Conservation (phyloP, 2,113 vertebrate species). For the Trematocara variabile region DNA sequence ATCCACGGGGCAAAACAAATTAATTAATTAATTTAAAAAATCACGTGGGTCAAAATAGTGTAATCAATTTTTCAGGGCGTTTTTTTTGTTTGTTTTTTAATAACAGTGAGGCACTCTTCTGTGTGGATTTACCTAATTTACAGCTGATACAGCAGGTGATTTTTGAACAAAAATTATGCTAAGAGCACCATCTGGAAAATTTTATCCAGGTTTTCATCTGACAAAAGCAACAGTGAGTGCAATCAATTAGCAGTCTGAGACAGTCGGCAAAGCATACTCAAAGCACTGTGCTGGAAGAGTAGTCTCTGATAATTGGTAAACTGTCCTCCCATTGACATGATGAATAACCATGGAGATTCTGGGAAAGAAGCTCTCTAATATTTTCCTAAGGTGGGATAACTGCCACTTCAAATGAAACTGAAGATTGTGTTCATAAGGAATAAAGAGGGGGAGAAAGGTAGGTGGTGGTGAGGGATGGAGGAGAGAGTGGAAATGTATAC, state of each 20-base stretch:
- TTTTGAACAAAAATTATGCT: not conserved
- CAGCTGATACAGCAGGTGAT: not conserved
- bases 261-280: slow-evolving; percentile 8
- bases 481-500: slow-evolving; percentile 7
- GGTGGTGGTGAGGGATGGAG: not conserved
- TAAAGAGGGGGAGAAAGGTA: not conserved
- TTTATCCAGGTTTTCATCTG: slow-evolving; percentile 6
- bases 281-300: slow-evolving; percentile 1
- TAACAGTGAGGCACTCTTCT: not conserved
- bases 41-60: not conserved
- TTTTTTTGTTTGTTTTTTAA: not conserved
- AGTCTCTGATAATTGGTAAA: slow-evolving; percentile 33
- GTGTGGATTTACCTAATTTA: not conserved
- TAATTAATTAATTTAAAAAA: not conserved
- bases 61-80: rapidly evolving
- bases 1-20: not conserved
- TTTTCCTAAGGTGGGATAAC: slow-evolving; percentile 12
- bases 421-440: not conserved
- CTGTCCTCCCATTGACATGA: slow-evolving; percentile 38
- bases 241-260: slow-evolving; percentile 36
- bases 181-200: not conserved
- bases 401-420: slow-evolving; percentile 10
- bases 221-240: slow-evolving; percentile 4
- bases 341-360: slow-evolving; percentile 14
- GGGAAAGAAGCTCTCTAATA: not conserved